A percentile compares a stretch with the other conserved stretches of the same genome.
phyloP scores from a whole-genome alignment of 1,140 invertebrate species.

The Pachypeltis micranthus region DNA sequence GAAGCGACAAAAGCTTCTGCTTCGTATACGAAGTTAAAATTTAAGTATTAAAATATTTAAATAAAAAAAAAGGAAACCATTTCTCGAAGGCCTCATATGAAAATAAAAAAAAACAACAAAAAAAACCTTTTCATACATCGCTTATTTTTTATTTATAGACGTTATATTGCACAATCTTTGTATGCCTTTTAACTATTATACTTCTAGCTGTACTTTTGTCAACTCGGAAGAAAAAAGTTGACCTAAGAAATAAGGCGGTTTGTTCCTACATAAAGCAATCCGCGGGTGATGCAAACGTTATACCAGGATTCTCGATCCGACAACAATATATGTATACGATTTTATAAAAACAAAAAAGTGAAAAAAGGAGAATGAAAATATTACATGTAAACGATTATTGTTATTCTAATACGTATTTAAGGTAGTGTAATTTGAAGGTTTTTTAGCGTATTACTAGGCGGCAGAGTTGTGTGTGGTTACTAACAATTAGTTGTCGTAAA shows the following conservation, averaged over 20 bases:
- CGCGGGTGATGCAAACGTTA: conserved; percentile 23
- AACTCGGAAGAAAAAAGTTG: not conserved
- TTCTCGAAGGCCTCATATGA: conserved; percentile 20
- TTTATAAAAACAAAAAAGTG: conserved; percentile 19
- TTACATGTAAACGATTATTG: conserved; percentile 21
- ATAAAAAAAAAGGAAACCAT: conserved; percentile 11
- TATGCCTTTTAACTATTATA: conserved; percentile 22
- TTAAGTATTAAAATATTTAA: conserved; percentile 21
- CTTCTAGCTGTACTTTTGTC: conserved; percentile 1
- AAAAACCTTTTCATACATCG: conserved; percentile 17
- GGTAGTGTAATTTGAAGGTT: conserved; percentile 23
- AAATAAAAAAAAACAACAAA: conserved; percentile 15
- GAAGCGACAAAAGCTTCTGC: conserved; percentile 10
- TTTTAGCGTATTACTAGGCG: conserved; percentile 19
- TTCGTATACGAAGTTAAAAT: conserved; percentile 24
- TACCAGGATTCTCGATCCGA: conserved; percentile 24
- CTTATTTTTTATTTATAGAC: conserved; percentile 24
- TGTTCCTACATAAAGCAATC: conserved; percentile 20
- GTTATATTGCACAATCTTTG: conserved; percentile 24
- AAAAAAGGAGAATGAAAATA: conserved; percentile 16
- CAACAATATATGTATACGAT: conserved; percentile 24
- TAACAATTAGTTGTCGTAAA: conserved; percentile 16
- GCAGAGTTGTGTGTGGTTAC: conserved; percentile 17
- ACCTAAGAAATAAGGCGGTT: not conserved
- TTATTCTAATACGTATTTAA: conserved; percentile 23